Conservation (phyloP, 2,797 vertebrate species). For the Sebastes kiyomatsui region DNA sequence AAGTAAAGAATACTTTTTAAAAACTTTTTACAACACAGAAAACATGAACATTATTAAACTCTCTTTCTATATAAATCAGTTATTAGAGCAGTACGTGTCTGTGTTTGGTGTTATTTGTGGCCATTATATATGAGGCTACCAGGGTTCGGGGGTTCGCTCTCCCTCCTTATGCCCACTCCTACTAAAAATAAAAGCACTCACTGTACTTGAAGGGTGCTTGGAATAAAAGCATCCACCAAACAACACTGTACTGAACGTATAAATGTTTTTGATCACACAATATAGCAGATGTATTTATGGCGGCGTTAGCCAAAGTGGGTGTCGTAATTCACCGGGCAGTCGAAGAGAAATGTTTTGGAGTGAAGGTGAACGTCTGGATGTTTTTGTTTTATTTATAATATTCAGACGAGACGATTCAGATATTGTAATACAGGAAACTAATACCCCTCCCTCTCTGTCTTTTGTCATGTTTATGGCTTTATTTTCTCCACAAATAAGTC, state of each 20-base stretch:
- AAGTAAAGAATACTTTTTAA: not conserved
- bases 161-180: constrained; percentile 26
- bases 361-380: not conserved
- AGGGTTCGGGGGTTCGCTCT: constrained; percentile 19
- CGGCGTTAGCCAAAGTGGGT: not conserved
- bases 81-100: not conserved
- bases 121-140: not conserved
- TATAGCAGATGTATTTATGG: not conserved
- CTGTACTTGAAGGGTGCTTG: constrained; percentile 8
- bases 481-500: not conserved
- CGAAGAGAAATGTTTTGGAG: not conserved
- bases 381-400: not conserved
- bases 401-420: not conserved
- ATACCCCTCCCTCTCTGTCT: not conserved
- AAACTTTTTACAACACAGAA: not conserved
- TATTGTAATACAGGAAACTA: not conserved
- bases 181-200: constrained; percentile 48
- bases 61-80: too few relatives aligned
- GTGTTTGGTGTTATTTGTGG: not conserved
- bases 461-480: not conserved
- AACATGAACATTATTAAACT: not conserved
- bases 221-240: constrained; percentile 20
- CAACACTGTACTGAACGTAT: not conserved
- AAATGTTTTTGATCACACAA: not conserved
- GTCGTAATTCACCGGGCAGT: not conserved